Conservation (phyloP, 2,888 invertebrate species). For the Mantis religiosa region DNA sequence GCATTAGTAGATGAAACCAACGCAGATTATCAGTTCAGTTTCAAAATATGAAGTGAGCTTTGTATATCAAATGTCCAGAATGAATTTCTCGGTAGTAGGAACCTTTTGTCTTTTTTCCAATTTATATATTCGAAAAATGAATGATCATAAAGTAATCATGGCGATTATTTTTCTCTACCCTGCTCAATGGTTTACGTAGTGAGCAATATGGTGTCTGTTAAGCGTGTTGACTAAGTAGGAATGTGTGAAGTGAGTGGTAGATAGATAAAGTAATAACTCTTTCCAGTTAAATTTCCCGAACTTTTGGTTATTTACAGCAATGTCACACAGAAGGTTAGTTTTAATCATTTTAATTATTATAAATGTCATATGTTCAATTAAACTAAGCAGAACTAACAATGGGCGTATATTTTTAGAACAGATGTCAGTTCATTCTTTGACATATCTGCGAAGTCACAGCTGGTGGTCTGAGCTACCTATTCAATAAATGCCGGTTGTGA, state of each 20-base stretch:
- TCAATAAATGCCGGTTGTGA: not conserved
- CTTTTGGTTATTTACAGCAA: not conserved
- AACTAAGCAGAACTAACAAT: not conserved
- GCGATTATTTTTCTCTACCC: not conserved
- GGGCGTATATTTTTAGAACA: constrained; percentile 4
- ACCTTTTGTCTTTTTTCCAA: too few species aligned
- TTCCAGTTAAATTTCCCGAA: not conserved
- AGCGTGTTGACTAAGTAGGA: not conserved
- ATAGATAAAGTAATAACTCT: not conserved
- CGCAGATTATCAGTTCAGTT: too few species aligned
- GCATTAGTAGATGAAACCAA: too few species aligned
- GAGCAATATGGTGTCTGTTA: not conserved
- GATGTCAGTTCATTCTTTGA: constrained; percentile 11
- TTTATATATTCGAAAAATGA: too few species aligned
- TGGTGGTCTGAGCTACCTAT: not conserved
- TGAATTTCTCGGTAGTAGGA: too few species aligned
- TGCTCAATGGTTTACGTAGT: not conserved
- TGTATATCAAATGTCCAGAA: too few species aligned
- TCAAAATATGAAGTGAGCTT: too few species aligned
- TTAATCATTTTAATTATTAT: not conserved
- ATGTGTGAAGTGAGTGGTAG: not conserved
- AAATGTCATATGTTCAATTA: not conserved
- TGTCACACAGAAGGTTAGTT: not conserved
- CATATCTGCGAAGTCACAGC: constrained; percentile 11
- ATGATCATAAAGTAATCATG: too few species aligned